These are phyloP conservation scores for Enhydra lutris DNA, from an alignment of 2,113 vertebrate species.

Conservation along the genomic window DNA sequence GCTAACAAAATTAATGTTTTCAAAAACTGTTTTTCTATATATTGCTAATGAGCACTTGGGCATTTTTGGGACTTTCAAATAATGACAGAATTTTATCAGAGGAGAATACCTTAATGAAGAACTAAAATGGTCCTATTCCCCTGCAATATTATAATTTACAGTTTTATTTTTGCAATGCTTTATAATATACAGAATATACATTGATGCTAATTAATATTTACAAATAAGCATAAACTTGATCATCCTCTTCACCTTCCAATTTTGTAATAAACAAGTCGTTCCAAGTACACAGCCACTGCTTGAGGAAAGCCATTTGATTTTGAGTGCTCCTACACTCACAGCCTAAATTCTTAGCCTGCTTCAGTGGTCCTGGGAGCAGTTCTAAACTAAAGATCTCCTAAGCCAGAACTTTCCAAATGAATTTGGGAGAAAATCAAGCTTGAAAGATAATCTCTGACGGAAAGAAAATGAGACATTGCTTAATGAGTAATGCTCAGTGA, in stretches of 20 bases:
- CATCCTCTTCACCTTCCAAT: neutral
- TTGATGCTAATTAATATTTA: neutral
- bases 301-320: neutral
- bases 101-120: neutral
- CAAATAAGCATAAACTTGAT: neutral
- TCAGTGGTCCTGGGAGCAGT: neutral
- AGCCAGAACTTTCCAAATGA: neutral
- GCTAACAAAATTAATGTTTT: constrained; percentile 34
- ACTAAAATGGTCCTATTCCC: neutral
- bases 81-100: neutral
- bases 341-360: neutral
- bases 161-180: neutral
- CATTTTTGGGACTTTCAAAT: constrained; percentile 24
- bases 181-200: neutral
- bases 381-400: neutral
- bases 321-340: fast-evolving
- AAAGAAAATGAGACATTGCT: neutral
- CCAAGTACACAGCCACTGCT: neutral
- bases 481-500: neutral
- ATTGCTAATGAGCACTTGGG: neutral
- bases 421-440: neutral
- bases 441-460: neutral
- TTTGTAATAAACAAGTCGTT: neutral
- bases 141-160: neutral
- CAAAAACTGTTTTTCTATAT: neutral